Evolutionary conservation across 2,113 vertebrate genomes (phyloP).

Genomic region (Microtus montanus): DNA sequence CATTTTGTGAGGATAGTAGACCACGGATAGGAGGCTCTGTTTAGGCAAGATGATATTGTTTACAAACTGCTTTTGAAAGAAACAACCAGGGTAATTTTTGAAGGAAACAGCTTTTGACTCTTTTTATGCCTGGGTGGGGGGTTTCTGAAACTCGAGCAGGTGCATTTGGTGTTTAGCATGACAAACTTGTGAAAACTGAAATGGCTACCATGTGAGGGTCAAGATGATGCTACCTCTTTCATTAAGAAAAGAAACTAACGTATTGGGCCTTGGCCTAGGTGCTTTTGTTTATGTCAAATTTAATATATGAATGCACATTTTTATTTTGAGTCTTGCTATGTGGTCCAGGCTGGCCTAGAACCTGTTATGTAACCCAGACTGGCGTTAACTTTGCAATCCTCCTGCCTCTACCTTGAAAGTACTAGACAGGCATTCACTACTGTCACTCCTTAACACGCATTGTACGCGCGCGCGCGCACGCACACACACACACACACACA

Average conservation of each 20-base stretch:
- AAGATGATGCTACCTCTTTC: not conserved
- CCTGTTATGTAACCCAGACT: not conserved
- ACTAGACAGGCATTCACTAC: not conserved
- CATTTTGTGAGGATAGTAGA: slow-evolving; percentile 13
- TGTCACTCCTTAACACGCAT: not conserved
- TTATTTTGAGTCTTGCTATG: not conserved
- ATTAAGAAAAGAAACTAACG: not conserved
- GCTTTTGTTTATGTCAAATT: not conserved
- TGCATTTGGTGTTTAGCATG: slow-evolving; percentile 58
- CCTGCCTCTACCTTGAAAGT: not conserved
- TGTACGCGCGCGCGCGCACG: not conserved
- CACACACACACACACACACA: not conserved
- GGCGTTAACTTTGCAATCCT: not conserved
- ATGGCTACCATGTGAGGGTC: not conserved
- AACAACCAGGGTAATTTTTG: slow-evolving; percentile 75
- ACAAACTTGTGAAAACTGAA: slow-evolving; percentile 58
- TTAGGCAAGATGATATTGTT: slow-evolving; percentile 46
- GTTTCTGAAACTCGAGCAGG: slow-evolving; percentile 68
- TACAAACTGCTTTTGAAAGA: slow-evolving; percentile 68
- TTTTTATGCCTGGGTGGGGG: slow-evolving; percentile 25
- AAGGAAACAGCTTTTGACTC: slow-evolving; percentile 73
- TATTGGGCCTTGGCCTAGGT: not conserved
- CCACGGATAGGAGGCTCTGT: not conserved
- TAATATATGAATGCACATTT: not conserved
- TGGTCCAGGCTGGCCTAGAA: not conserved